These are phyloP conservation scores for Furcula furcula DNA, from an alignment of 2,888 invertebrate genomes.

Conservation along the genomic window DNA sequence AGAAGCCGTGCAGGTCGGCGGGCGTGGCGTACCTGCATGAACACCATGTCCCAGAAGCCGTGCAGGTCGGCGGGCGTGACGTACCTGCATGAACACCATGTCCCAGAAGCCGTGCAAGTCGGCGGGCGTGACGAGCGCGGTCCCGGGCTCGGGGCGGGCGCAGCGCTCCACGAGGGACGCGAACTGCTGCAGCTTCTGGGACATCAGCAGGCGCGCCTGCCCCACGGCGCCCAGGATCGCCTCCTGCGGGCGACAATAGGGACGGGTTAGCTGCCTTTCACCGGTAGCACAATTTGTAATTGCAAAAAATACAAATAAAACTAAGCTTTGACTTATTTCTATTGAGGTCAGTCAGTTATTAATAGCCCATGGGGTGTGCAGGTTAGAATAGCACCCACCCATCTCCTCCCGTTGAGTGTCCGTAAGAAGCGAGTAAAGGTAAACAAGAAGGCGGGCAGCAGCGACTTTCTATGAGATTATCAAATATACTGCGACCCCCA, in stretches of 20 bases:
- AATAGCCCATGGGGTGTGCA: too few relatives aligned
- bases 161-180: constrained; percentile 76
- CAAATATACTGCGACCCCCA: too few relatives aligned
- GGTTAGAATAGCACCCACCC: too few relatives aligned
- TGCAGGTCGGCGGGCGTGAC: neutral
- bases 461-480: too few relatives aligned
- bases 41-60: constrained; percentile 73
- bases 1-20: neutral
- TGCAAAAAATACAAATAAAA: too few relatives aligned
- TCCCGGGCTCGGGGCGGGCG: constrained; percentile 61
- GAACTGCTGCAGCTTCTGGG: constrained; percentile 91
- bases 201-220: constrained; percentile 88
- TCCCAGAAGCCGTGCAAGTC: constrained; percentile 96
- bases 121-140: constrained; percentile 80
- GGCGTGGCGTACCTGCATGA: constrained; percentile 84
- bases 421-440: too few relatives aligned
- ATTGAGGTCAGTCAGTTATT: too few relatives aligned
- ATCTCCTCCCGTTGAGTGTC: too few relatives aligned
- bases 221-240: constrained; percentile 87
- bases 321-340: too few relatives aligned
- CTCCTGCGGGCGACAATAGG: constrained; percentile 65
- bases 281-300: too few relatives aligned
- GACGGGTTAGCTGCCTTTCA: too few relatives aligned
- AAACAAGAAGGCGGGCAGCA: too few relatives aligned
- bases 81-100: constrained; percentile 88